phyloP scores from a whole-genome alignment of 2,797 vertebrate species.

The Prionace glauca region DNA sequence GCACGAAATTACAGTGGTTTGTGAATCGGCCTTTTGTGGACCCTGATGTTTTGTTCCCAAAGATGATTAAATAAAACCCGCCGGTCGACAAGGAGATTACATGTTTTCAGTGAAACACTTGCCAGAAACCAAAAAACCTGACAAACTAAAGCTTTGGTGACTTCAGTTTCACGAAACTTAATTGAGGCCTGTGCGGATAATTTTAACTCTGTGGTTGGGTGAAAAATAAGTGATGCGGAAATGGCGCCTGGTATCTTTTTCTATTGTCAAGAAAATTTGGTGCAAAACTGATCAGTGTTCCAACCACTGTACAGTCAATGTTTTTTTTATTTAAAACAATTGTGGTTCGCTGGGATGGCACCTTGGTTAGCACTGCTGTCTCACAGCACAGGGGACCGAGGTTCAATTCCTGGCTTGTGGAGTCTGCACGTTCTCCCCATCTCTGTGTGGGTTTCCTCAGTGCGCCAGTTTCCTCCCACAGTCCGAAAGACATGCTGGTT shows the following conservation, averaged over 20 bases:
- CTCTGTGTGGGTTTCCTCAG: too few relatives aligned
- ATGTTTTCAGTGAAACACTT: slow-evolving; percentile 26
- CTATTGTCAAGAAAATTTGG: neutral
- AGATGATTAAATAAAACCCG: neutral
- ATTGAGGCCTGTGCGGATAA: neutral
- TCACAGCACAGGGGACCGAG: too few relatives aligned
- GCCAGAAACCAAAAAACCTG: neutral
- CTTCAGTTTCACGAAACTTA: neutral
- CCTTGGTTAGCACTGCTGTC: too few relatives aligned
- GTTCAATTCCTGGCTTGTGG: too few relatives aligned
- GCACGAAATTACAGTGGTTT: slow-evolving; percentile 9
- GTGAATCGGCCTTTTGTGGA: slow-evolving; percentile 2
- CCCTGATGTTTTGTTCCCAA: neutral
- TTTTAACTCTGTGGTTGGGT: neutral
- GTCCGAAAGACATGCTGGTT: too few relatives aligned
- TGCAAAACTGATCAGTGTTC: neutral
- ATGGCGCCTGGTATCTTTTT: neutral
- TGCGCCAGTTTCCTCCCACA: too few relatives aligned
- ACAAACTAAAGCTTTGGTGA: neutral
- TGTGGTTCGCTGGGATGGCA: neutral
- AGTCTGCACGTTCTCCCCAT: too few relatives aligned
- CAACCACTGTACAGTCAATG: neutral
- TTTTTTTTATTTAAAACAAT: neutral
- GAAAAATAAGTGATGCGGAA: neutral
- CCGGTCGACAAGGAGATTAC: slow-evolving; percentile 8